Conservation (phyloP, 2,113 vertebrate species). For the Ciconia maguari region DNA sequence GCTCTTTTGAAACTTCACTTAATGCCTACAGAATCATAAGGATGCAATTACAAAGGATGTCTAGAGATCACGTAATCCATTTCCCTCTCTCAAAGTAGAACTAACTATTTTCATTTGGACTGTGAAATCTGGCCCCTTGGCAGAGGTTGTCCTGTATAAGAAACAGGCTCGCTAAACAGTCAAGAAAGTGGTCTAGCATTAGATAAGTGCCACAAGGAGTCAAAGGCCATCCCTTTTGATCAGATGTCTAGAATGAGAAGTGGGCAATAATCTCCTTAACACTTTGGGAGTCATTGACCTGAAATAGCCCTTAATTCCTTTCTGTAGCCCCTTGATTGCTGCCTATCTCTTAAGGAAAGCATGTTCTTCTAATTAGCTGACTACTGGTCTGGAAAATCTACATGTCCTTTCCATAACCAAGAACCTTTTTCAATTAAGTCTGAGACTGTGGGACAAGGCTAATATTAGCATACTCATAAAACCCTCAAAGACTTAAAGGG, state of each 20-base stretch:
- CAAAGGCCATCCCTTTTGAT: not conserved
- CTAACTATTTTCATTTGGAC: not conserved
- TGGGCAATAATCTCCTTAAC: not conserved
- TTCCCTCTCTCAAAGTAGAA: not conserved
- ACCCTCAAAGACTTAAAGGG: not conserved
- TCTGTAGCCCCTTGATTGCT: not conserved
- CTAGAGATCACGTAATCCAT: not conserved
- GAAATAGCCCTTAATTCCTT: not conserved
- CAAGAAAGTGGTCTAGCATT: not conserved
- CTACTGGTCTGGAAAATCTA: conserved; percentile 16
- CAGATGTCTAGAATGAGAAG: not conserved
- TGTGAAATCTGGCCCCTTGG: not conserved
- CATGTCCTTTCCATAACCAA: not conserved
- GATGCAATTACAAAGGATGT: not conserved
- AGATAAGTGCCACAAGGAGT: not conserved
- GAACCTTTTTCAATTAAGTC: not conserved
- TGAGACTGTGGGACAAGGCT: not conserved
- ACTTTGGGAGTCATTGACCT: not conserved
- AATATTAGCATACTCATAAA: not conserved
- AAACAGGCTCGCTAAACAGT: not conserved
- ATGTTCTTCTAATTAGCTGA: conserved; percentile 1
- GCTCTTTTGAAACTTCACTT: not conserved
- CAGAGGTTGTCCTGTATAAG: not conserved
- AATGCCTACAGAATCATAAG: not conserved
- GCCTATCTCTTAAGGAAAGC: not conserved